Evolutionary conservation across 2,797 vertebrate species (phyloP), one percentile per base, ranked within the genome.

Genomic region (Brachyrhaphis roseni): DNA sequence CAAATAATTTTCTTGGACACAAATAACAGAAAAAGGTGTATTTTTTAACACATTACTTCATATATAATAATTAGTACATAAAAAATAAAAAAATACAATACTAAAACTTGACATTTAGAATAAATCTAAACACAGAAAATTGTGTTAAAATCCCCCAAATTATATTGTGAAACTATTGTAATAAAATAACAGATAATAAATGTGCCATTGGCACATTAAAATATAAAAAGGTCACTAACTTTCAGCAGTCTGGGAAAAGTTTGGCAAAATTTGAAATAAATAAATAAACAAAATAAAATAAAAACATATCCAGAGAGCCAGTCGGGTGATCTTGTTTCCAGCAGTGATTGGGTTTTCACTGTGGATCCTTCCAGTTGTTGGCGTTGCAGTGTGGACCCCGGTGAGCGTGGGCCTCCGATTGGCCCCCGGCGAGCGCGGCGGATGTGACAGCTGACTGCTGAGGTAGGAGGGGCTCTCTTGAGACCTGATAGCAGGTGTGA

Each of bases 401-500:
- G 51, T 53, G 51, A 53, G 51, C 15, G 4, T 47, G 46, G 46
- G 16, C 15, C 46, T 5, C 46, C 46, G 46, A 16, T 18, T 6
- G 46, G 46, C 46, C 46, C 46, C 15, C 46, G 1, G 47, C 0
- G 5, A 68, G 78, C 82, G 83, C 85, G 86, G 86, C 87, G 51
- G 23, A 53, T 76, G 87, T 86, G 90, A 87, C 91, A 90, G 90
- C 80, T 88, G 89, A 90, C 79, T 74, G 79, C 53, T 66, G 88
- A 82, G 89, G 77, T 86, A 87, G 90, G 89, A 83, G 89, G 81
- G 46, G 84, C 79, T 90, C 92, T 88, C 89, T 68, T 39, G 89
- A 88, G 89, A 89, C 88, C 81, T 8, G 79, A 76, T 84, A 83
- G 87, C 90, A 93, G 91, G 90, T 94, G 91, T 82, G 87, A 93